Conservation (phyloP, 2,797 vertebrate genomes). For the Urocyon cinereoargenteus region DNA sequence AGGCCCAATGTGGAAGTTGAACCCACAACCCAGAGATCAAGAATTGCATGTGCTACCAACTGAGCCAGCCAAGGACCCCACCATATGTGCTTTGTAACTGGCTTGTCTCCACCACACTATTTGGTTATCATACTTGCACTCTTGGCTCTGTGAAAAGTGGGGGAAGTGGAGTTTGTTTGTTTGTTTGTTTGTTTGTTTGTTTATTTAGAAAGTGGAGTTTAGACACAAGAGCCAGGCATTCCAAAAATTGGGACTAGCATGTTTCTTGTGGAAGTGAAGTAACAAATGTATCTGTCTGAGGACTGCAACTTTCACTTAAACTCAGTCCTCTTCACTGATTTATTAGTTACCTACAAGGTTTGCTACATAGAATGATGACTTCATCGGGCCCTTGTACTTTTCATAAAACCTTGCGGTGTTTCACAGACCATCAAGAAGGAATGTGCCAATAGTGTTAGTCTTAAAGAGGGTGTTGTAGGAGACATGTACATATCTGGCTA, state of each 20-base stretch:
- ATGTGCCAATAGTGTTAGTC: constrained; percentile 5
- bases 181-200: too few relatives aligned
- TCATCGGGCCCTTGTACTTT: not conserved
- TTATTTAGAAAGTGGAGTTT: constrained; percentile 21
- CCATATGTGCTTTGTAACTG: not conserved
- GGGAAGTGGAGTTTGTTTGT: not conserved
- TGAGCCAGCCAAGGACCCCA: not conserved
- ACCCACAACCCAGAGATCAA: not conserved
- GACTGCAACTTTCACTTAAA: not conserved
- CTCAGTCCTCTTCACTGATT: not conserved
- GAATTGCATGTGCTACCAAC: not conserved
- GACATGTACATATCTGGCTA: constrained; percentile 56
- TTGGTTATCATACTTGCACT: constrained; percentile 31
- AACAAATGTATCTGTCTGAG: not conserved
- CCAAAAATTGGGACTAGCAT: not conserved
- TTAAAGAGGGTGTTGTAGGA: constrained; percentile 66
- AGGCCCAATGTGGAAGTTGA: not conserved
- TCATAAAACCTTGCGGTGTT: constrained; percentile 8
- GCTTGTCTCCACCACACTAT: not conserved
- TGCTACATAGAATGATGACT: not conserved
- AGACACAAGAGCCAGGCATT: not conserved
- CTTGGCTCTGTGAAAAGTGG: not conserved
- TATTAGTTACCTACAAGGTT: constrained; percentile 30
- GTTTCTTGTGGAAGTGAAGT: constrained; percentile 5
- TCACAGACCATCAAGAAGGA: constrained; percentile 66